Evolutionary conservation across 2,797 vertebrate species (phyloP).

Genomic region (Anomalospiza imberbis): DNA sequence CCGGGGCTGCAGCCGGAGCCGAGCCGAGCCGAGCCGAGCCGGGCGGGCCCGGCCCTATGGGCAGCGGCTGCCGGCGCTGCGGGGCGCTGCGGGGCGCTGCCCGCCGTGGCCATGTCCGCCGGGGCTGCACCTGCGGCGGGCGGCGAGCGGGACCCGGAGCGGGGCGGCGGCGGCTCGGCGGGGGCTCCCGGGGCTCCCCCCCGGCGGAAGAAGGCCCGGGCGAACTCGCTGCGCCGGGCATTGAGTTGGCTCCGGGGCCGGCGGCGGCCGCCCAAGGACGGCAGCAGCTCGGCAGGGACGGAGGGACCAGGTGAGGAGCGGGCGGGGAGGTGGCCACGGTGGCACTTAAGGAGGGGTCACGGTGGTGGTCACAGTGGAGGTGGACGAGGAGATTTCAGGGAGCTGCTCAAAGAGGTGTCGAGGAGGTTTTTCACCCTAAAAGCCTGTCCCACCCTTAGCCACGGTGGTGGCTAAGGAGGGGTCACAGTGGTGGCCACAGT

Average conservation of each 20-base stretch:
- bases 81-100: neutral
- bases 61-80: neutral
- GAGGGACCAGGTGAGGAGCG: neutral
- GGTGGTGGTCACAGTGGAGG: neutral
- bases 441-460: no score
- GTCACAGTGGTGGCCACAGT: fast-evolving
- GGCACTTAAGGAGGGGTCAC: neutral
- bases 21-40: neutral
- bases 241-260: constrained; percentile 87
- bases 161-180: constrained; percentile 38
- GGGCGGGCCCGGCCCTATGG: constrained; percentile 19
- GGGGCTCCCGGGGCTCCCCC: constrained; percentile 3
- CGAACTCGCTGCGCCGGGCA: constrained; percentile 81
- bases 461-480: neutral
- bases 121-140: constrained; percentile 46
- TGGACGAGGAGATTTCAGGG: neutral
- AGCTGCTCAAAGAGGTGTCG: neutral
- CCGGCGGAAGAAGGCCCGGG: constrained; percentile 79
- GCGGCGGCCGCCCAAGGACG: constrained; percentile 74
- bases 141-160: neutral
- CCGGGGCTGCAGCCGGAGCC: neutral
- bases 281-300: neutral
- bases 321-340: neutral
- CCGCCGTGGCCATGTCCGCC: constrained; percentile 21
- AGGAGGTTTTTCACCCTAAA: neutral